Percentiles rank a stretch among this genome's conserved stretches.
Conservation (phyloP, 2,888 invertebrate genomes). For the Fragum whitleyi region DNA sequence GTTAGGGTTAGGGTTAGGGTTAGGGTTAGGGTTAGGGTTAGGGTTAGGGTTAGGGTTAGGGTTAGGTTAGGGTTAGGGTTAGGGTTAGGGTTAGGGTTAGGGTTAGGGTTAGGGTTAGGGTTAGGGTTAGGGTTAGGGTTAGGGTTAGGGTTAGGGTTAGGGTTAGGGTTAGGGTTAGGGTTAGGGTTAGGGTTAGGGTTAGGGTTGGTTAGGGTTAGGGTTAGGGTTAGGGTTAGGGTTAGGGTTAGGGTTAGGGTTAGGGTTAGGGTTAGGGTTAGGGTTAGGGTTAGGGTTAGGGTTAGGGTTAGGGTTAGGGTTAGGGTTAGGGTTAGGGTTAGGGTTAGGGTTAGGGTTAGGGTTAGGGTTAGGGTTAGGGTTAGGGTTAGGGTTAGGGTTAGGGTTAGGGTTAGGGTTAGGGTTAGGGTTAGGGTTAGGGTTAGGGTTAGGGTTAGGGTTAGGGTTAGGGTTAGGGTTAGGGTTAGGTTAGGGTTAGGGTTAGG, state of each 20-base stretch:
- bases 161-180: constrained; percentile 65
- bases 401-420: constrained; percentile 66
- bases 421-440: constrained; percentile 66
- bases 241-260: constrained; percentile 51
- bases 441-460: constrained; percentile 68
- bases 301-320: constrained; percentile 57
- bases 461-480: constrained; percentile 66
- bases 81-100: constrained; percentile 61
- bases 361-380: constrained; percentile 53
- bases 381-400: constrained; percentile 47
- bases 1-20: constrained; percentile 56
- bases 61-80: constrained; percentile 64
- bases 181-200: constrained; percentile 53
- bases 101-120: constrained; percentile 53
- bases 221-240: constrained; percentile 52
- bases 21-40: constrained; percentile 48
- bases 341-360: constrained; percentile 67
- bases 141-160: constrained; percentile 70
- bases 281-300: constrained; percentile 42
- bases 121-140: constrained; percentile 57
- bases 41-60: constrained; percentile 57
- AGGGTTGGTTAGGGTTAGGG: constrained; percentile 51
- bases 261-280: constrained; percentile 49
- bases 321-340: constrained; percentile 57
- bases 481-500: no score